Evolutionary conservation across 2,797 vertebrate species (phyloP), one percentile per base, ranked within the genome.

Genomic region (Cossypha niveicapilla): DNA sequence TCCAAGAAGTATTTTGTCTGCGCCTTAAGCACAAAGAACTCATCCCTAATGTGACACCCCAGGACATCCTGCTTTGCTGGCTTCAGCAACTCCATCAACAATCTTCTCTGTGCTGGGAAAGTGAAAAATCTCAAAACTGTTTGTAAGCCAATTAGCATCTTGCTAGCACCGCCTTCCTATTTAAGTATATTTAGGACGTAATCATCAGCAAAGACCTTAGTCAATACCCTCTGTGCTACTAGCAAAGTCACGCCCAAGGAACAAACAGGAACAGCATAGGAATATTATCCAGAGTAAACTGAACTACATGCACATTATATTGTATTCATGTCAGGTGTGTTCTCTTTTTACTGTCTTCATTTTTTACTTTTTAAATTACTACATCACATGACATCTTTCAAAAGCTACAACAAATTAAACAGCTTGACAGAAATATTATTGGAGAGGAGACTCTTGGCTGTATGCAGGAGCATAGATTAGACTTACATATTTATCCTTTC

Each of bases 351-450:
- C 45, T 8, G 11, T 73, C 70, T 86, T 81, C 30, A 62, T 83
- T 70, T 88, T 88, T 90, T 68, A 86, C 21, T 63, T 92, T 76
- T 71, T 67, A 66, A 84, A 90, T 92, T 73, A 86, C 28, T 56
- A 24, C 45, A 65, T 92, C 75, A 84, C n/a, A 32, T 54, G 75
- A 62, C 65, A 61, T 54, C 48, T 73, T 81, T 76, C 89, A 65
- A 91, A 94, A 94, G 81, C 68, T 65, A 51, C 42, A 82, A 89
- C 78, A 93, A 90, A 90, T 79, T 76, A 94, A 92, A 90, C 18
- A 87, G 32, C 42, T 66, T 91, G 84, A 94, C 60, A 88, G 75
- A 91, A 92, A 75, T 68, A 77, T 73, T 86, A 84, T 4, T 81
- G 83, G 37, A 86, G 65, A 88, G 54, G 18, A 85, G 41, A 92